A percentile compares a stretch with the other conserved stretches of the same genome.
Evolutionary conservation across 1,140 invertebrate species (phyloP).

Genomic region (Drosophila ambigua): DNA sequence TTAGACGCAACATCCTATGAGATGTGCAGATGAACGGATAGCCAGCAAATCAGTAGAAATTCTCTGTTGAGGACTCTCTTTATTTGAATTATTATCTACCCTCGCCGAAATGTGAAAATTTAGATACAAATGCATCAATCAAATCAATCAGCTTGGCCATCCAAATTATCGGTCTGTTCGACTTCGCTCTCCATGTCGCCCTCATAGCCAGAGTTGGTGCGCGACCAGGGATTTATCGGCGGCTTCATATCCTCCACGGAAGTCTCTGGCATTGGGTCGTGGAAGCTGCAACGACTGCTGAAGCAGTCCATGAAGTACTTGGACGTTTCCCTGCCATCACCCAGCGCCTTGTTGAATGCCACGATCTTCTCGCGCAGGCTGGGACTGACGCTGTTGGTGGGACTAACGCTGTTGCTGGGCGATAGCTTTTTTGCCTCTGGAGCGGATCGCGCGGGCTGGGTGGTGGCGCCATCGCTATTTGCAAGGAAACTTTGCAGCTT

Average conservation of each 20-base stretch:
- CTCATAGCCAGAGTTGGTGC: slow-evolving; percentile 54
- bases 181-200: slow-evolving; percentile 60
- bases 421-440: slow-evolving; percentile 3
- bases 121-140: no score
- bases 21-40: no score
- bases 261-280: not conserved
- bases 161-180: slow-evolving; percentile 6
- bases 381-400: slow-evolving; percentile 13
- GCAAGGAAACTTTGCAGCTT: slow-evolving; percentile 39
- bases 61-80: not conserved
- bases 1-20: no score
- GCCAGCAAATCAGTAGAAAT: not conserved
- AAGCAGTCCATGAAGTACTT: slow-evolving; percentile 56
- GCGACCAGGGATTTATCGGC: not conserved
- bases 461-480: slow-evolving; percentile 3
- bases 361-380: slow-evolving; percentile 57
- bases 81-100: not conserved
- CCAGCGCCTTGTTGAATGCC: slow-evolving; percentile 52
- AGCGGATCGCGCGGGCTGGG: not conserved
- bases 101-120: not conserved
- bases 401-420: not conserved
- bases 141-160: not conserved
- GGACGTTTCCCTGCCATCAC: slow-evolving; percentile 19
- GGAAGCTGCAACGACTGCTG: slow-evolving; percentile 25
- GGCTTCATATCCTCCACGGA: not conserved